Percentiles rank a stretch among this genome's conserved stretches.
These are phyloP conservation scores for Pseudococcus viburni DNA, from an alignment of 2,888 invertebrate species.

Conservation along the genomic window DNA sequence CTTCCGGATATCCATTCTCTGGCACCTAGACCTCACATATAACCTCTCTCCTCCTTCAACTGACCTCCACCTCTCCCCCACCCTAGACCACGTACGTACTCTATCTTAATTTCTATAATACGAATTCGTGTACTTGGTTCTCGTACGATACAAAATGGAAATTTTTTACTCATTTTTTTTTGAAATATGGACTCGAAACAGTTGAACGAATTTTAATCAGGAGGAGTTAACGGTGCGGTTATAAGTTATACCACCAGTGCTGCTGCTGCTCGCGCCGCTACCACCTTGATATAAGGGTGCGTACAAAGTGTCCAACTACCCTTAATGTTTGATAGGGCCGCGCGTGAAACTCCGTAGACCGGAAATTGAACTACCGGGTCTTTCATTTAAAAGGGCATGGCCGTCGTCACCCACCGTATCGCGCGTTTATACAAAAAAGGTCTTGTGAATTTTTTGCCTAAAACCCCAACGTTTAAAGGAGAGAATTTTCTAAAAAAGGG, in stretches of 20 bases:
- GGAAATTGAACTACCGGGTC: conserved; percentile 31
- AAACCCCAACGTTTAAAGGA: neutral
- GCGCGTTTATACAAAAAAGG: neutral
- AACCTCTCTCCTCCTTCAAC: too few relatives aligned
- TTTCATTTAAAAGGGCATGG: neutral
- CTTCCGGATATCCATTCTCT: too few relatives aligned
- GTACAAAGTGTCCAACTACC: conserved; percentile 1
- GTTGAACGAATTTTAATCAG: neutral
- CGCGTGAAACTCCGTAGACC: neutral
- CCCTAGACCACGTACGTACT: too few relatives aligned
- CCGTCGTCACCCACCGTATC: neutral
- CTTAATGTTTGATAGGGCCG: conserved; percentile 1
- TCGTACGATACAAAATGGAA: neutral
- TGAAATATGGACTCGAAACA: neutral
- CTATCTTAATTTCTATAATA: too few relatives aligned
- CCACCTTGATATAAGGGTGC: neutral
- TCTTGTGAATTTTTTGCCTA: neutral
- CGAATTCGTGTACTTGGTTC: neutral
- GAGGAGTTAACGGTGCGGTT: neutral
- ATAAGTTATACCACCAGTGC: neutral
- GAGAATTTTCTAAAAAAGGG: neutral
- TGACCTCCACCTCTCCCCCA: too few relatives aligned
- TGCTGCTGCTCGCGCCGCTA: neutral
- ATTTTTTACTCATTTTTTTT: neutral
- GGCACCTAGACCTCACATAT: too few relatives aligned